These are phyloP conservation scores for Acleris sparsana DNA, from an alignment of 2,888 invertebrate species.

Conservation along the genomic window DNA sequence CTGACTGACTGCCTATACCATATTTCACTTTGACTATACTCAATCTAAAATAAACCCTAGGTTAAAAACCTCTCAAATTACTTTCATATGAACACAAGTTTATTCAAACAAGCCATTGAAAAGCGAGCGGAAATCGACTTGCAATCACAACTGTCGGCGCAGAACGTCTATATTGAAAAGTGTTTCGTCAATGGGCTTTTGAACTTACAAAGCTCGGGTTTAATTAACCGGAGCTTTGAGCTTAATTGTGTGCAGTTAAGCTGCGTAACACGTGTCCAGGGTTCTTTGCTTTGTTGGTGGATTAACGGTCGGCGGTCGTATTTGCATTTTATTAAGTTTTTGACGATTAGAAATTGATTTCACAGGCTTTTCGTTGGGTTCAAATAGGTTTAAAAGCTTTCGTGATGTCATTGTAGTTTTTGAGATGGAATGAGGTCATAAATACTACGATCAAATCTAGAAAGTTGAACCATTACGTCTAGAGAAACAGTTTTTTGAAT, in stretches of 20 bases:
- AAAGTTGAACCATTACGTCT: too few relatives aligned
- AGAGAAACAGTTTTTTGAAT: too few relatives aligned
- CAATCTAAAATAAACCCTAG: too few relatives aligned
- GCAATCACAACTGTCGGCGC: conserved; percentile 48
- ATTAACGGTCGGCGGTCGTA: conserved; percentile 34
- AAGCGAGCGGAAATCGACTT: conserved; percentile 54
- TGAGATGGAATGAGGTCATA: too few relatives aligned
- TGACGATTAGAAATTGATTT: conserved; percentile 10
- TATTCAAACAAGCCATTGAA: conserved; percentile 39
- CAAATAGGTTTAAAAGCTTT: too few relatives aligned
- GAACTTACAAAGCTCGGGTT: conserved; percentile 76
- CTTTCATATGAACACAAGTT: conserved; percentile 17
- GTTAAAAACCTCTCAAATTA: conserved; percentile 6
- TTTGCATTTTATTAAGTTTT: conserved; percentile 38
- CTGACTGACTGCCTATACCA: too few relatives aligned
- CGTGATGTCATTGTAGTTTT: too few relatives aligned
- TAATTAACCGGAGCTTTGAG: conserved; percentile 81
- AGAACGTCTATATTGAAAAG: conserved; percentile 51
- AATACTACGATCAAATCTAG: too few relatives aligned
- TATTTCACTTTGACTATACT: too few relatives aligned
- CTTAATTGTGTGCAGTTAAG: conserved; percentile 81
- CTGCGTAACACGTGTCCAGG: conserved; percentile 74
- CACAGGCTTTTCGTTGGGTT: background rate
- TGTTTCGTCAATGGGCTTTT: conserved; percentile 66
- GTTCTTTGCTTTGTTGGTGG: conserved; percentile 34